Evolutionary conservation across 2,797 vertebrate species (phyloP).

Genomic region (Poecilia wingei): DNA sequence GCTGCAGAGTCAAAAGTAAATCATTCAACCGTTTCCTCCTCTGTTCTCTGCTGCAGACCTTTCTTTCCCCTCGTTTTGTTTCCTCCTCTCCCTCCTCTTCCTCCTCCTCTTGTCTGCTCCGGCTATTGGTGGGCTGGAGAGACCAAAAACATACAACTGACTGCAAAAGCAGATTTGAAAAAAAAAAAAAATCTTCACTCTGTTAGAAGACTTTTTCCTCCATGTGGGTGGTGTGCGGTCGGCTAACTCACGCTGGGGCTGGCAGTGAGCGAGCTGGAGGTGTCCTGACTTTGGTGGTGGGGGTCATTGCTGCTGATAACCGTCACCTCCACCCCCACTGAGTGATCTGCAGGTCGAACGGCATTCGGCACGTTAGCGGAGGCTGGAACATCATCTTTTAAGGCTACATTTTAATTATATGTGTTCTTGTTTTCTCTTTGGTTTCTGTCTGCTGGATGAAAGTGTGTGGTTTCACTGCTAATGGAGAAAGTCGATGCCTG

Average conservation of each 20-base stretch:
- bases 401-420: slow-evolving; percentile 39
- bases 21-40: slow-evolving; percentile 92
- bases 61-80: slow-evolving; percentile 74
- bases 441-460: slow-evolving; percentile 60
- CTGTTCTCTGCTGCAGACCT: slow-evolving; percentile 83
- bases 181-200: slow-evolving; percentile 1
- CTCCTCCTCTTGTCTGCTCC: slow-evolving; percentile 79
- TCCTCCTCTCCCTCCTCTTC: slow-evolving; percentile 45
- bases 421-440: slow-evolving; percentile 36
- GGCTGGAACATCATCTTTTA: slow-evolving; percentile 22
- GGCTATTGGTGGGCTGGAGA: slow-evolving; percentile 73
- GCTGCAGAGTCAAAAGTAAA: slow-evolving; percentile 89
- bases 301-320: slow-evolving; percentile 89
- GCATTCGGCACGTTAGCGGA: slow-evolving; percentile 55
- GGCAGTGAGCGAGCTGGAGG: slow-evolving; percentile 87
- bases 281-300: slow-evolving; percentile 88
- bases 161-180: slow-evolving; percentile 57
- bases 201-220: slow-evolving; percentile 15
- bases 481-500: slow-evolving; percentile 87
- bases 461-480: slow-evolving; percentile 71
- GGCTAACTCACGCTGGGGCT: slow-evolving; percentile 82
- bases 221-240: slow-evolving; percentile 11
- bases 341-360: slow-evolving; percentile 82
- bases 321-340: slow-evolving; percentile 86
- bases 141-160: slow-evolving; percentile 51